Evolutionary conservation across 2,888 invertebrate species (phyloP), one percentile per base, ranked within the genome.

Genomic region (Rhagium mordax): DNA sequence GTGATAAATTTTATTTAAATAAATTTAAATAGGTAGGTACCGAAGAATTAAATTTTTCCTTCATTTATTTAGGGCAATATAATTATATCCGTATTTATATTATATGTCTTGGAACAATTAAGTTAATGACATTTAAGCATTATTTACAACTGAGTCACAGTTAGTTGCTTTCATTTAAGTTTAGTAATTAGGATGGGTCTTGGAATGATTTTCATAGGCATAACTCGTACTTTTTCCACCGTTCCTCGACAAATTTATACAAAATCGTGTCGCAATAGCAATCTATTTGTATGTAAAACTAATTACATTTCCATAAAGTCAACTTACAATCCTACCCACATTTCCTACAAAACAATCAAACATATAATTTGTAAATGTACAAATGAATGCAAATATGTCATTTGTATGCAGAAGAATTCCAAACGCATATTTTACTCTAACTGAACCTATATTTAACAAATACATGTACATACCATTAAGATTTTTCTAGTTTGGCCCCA

Each of bases 321-420:
- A 69, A 60, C 68, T 65, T 67, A 69, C 64, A 74, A 70, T 73
- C 70, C 76, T 74, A 74, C 81, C 81, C 75, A 81, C 81, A 74
- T 72, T 68, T 65, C 68, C 59, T 57, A 72, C 78, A 71, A 74
- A 79, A 79, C 81, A 79, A 79, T 80, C 77, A 76, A 77, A 79
- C 78, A 74, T 80, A 78, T 79, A 79, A 79, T 81, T 81, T 80
- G 78, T 74, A 74, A 75, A 79, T 74, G 68, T 69, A 78, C 77
- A 79, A 80, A 81, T 77, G 68, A 78, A 77, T 81, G 79, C 78
- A 79, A 73, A 79, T 78, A 66, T 71, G 75, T 79, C 78, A 80
- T 81, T 81, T 81, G 76, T 78, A 81, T 80, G 78, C 74, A 70
- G 71, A 70, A 62, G 74, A 76, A 78, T 78, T 78, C 74, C 70